Evolutionary conservation across 2,888 invertebrate species (phyloP), one percentile per base, ranked within the genome.

Genomic region (Drosophila diplacantha): DNA sequence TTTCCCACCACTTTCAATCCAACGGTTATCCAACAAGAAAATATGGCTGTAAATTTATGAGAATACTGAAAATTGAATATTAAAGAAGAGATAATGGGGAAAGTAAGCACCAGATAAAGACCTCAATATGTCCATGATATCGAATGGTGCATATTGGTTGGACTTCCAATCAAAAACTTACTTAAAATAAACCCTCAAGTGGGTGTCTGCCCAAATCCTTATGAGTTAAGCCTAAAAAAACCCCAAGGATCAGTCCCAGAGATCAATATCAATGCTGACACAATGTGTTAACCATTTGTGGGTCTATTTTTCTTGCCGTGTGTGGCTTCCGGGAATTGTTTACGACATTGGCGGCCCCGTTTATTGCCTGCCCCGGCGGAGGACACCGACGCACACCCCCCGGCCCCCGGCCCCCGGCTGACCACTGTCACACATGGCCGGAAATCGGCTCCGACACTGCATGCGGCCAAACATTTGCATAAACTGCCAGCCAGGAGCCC

Each of bases 381-480:
- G 39, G 9, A 24, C 22, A n/a, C 22, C 22, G 12, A 9, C 22
- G 7, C 14, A 14, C 22, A 12, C n/a, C 22, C 9, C 1, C 5
- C 32, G 18, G 14, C 4, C 62, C 44, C 41, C n/a, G n/a, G n/a
- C n/a, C n/a, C 31, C 51, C 26, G 26, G 56, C 39, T 49, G 59
- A 59, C 71, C 70, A 59, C 53, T 73, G 74, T 81, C 79, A 81
- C 83, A 83, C 75, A 79, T 79, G 81, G 75, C 82, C 80, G 83
- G 83, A 81, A 81, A 80, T 75, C 80, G 74, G 62, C 69, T 59
- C 66, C 76, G 79, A 72, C 80, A 72, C 80, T 76, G 77, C 77
- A 79, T 81, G 82, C 63, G 77, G 72, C 77, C 77, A 80, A 76
- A 81, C 83, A 81, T 80, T 83, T 83, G 80, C 80, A 80, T 80